Base-by-base conservation (phyloP, 2,797 vertebrate species). In the Chelidonichthys spinosus region DNA sequence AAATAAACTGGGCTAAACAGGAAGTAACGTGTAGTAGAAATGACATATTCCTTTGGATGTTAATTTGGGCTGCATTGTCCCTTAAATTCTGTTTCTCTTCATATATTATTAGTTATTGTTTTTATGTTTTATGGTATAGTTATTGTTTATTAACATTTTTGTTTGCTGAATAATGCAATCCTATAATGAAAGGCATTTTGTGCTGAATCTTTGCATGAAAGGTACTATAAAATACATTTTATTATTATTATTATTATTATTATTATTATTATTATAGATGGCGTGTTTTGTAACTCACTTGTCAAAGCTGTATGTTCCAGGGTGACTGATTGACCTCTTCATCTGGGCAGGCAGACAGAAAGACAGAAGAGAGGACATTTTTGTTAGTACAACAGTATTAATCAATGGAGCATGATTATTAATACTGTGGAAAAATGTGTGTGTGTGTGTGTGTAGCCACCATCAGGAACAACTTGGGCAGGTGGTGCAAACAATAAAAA, bases 251-350 rank as follows among this genome's bases (percentile, higher is more conserved):
- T 44, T 35, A 33, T 54, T 53, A 53, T 53, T 54, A 35, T 25
- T 25, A 52, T 13, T 53, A 32, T 35, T 25, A 52, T 25, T 6
- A 52, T 11, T 32, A 53, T 53, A 13, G 36, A 7, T 0, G 35
- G 15, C 6, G 36, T 33, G 39, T 63, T 59, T 33, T 59, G 11
- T 2, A 5, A 63, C 82, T 78, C 63, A 99, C 97, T 96, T 96
- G 86, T 98, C 97, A 66, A 94, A 96, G 93, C 92, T 95, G 89
- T 94, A 97, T 35, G 96, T 96, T 84, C 97, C 97, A 72, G 97
- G 97, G 74, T 99, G 97, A 82, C 97, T 98, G 91, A 97, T 84
- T 5, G 97, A 98, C 73, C 97, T 94, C 78, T 97, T 98, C 95
- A 97, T 97, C 97, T 99, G 63, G 66, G 56, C 74, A 83, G 39